These are phyloP conservation scores for Drosophila nr. perissopoda DNA, from an alignment of 2,888 invertebrate genomes.

Conservation along the genomic window DNA sequence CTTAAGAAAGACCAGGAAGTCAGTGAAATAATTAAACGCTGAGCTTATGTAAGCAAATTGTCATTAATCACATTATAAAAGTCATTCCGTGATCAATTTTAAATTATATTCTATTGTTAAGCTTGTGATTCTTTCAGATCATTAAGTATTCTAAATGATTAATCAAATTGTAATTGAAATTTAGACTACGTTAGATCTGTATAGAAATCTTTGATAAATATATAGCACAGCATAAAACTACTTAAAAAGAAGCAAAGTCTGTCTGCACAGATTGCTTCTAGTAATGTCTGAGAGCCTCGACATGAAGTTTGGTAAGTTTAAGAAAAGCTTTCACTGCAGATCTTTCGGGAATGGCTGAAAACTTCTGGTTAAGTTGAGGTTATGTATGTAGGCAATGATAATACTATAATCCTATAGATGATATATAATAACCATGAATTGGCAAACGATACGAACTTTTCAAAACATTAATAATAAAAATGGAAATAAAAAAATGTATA, in stretches of 20 bases:
- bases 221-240: neutral
- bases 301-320: slow-evolving; percentile 14
- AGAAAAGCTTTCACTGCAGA: slow-evolving; percentile 49
- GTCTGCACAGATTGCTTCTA: slow-evolving; percentile 7
- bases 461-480: neutral
- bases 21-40: slow-evolving; percentile 23
- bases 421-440: neutral
- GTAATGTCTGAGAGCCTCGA: slow-evolving; percentile 2
- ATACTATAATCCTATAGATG: neutral
- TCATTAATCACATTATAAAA: slow-evolving; percentile 47
- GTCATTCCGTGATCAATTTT: slow-evolving; percentile 27
- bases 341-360: slow-evolving; percentile 52
- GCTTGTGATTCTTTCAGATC: slow-evolving; percentile 17
- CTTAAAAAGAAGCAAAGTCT: neutral
- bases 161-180: slow-evolving; percentile 6
- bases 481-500: neutral
- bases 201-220: neutral
- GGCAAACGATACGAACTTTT: neutral
- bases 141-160: slow-evolving; percentile 12
- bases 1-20: slow-evolving; percentile 43
- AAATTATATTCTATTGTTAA: slow-evolving; percentile 22
- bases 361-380: neutral
- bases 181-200: neutral
- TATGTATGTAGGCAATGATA: neutral
- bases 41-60: slow-evolving; percentile 44